Evolutionary conservation across 2,888 invertebrate species (phyloP), one percentile per base, ranked within the genome.

Genomic region (Theretra japonica): DNA sequence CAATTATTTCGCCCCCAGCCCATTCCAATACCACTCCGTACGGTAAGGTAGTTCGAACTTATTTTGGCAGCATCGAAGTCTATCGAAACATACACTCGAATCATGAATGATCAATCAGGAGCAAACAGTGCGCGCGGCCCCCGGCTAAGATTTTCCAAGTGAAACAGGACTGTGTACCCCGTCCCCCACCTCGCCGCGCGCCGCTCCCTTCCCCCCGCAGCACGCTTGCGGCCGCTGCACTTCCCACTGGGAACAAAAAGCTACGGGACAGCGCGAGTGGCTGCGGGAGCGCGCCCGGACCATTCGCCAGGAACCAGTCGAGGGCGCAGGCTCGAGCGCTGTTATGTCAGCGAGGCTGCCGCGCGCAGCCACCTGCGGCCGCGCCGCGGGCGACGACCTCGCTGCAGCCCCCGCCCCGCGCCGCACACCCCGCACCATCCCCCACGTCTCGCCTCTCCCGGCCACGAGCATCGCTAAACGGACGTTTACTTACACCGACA

Each of bases 361-460:
- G 77, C 71, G 75, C 74, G 76, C 76, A 75, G 77, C 83, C 84
- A 83, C 86, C 85, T 85, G 84, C 82, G 79, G 62, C 62, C 82
- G 82, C 17, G 81, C 82, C 73, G 82, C 77, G 84, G 85, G 69
- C 86, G 81, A 76, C 80, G 86, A 86, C 83, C 88, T 79, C 76
- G 76, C 78, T 15, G 73, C 73, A 8, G 23, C 53, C 74, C 60
- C 72, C 70, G 62, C 60, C 58, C 56, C 73, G 68, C 73, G 59
- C 78, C 70, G 72, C 73, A 71, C 62, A 21, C 33, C 56, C 1
- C 62, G 57, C 59, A 60, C 50, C 23, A 6, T n/a, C n/a, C 60
- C 60, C 50, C 50, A n/a, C 70, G 33, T 57, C 69, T 56, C 56
- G 69, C 56, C 69, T 53, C 57, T 33, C 60, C 33, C 72, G 70